Conservation (phyloP, 37 sponge, comb jelly and placozoan species). For the Hexactinellida sp. region DNA sequence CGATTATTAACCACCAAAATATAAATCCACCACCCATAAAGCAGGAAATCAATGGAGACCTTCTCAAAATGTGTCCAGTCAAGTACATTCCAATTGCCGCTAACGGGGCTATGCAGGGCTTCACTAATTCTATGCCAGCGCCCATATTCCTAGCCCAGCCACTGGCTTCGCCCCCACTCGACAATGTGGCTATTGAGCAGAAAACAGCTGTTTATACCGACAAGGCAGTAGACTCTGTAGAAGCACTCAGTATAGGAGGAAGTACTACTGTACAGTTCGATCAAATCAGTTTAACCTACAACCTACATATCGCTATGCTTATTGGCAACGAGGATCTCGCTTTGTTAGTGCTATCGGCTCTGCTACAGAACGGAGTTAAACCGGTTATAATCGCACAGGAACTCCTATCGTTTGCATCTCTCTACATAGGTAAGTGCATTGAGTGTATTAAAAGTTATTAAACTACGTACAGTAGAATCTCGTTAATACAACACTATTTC, state of each 20-base stretch:
- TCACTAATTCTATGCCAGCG: background rate
- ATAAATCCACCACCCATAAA: background rate
- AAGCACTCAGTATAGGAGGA: background rate
- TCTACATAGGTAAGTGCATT: slow-evolving; percentile 1
- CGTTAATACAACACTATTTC: too few species aligned
- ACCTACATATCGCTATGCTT: background rate
- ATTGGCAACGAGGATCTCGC: background rate
- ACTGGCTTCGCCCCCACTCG: background rate
- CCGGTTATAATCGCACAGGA: background rate
- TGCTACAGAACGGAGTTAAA: background rate
- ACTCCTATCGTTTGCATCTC: background rate
- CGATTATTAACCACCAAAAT: background rate
- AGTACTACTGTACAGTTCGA: background rate
- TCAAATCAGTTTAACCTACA: background rate
- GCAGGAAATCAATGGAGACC: slow-evolving; percentile 11
- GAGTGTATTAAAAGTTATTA: too few species aligned
- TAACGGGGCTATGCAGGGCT: background rate
- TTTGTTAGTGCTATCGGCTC: background rate
- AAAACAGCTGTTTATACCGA: background rate
- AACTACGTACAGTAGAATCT: too few species aligned
- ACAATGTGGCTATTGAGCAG: background rate
- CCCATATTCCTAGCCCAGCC: background rate
- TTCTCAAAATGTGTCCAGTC: background rate
- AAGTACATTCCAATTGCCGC: background rate
- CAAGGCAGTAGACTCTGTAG: background rate